Evolutionary conservation across 2,888 invertebrate genomes (phyloP).

Genomic region (Lasioglossum lativentre): DNA sequence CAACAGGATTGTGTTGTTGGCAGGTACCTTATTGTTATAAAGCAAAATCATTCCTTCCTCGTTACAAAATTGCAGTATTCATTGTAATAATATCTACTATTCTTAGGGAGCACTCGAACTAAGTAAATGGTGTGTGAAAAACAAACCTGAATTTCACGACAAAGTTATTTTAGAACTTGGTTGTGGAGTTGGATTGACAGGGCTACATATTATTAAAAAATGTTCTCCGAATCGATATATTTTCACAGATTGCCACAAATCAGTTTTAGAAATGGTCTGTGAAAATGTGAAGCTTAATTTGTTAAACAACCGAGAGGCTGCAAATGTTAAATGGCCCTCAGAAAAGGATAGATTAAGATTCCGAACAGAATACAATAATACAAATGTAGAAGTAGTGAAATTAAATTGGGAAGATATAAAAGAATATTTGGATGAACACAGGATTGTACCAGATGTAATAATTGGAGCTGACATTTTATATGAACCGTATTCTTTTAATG

Average conservation of each 20-base stretch:
- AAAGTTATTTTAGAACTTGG: slow-evolving; percentile 91
- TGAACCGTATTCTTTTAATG: slow-evolving; percentile 86
- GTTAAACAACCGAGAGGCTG: slow-evolving; percentile 4
- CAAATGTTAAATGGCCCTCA: neutral
- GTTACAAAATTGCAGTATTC: neutral
- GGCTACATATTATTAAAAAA: slow-evolving; percentile 87
- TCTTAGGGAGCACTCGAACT: slow-evolving; percentile 89
- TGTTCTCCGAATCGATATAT: slow-evolving; percentile 86
- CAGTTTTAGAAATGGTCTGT: slow-evolving; percentile 88
- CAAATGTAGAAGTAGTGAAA: slow-evolving; percentile 79
- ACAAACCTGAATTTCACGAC: slow-evolving; percentile 85
- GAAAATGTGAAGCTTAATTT: slow-evolving; percentile 89
- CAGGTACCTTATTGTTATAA: slow-evolving; percentile 85
- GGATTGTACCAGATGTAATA: slow-evolving; percentile 84
- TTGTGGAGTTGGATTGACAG: slow-evolving; percentile 91
- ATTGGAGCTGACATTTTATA: slow-evolving; percentile 88
- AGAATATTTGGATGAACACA: slow-evolving; percentile 70
- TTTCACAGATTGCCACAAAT: slow-evolving; percentile 90
- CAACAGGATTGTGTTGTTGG: slow-evolving; percentile 93
- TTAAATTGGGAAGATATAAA: slow-evolving; percentile 86
- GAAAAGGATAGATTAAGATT: slow-evolving; percentile 55
- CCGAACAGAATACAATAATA: slow-evolving; percentile 56
- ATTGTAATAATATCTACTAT: slow-evolving; percentile 28
- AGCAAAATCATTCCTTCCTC: neutral
- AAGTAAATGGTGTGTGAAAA: slow-evolving; percentile 89